Evolutionary conservation across 2,888 invertebrate species (phyloP), one percentile per base, ranked within the genome.

Genomic region (Dryobota labecula): DNA sequence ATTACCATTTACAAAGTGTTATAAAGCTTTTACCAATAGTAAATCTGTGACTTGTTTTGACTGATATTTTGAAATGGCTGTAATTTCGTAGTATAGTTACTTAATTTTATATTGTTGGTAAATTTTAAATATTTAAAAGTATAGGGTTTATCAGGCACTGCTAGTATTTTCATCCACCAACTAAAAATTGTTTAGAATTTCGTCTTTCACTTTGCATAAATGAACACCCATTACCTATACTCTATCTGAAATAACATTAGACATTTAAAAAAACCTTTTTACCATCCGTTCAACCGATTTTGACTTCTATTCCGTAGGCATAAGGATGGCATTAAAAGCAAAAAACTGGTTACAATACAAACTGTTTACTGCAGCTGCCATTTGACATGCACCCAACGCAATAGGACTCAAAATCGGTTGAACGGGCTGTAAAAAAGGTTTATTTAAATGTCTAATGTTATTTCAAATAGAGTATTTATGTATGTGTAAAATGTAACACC

Each of bases 21-120:
- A 30, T 47, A 68, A 43, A 56, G 18, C 27, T 43, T 24, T 38
- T 47, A 41, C n/a, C n/a, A n/a, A n/a, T 15, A 67, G 30, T 30
- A 66, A 66, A 53, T 20, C 30, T 60, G 60, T 36, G 54, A 49
- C 51, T 70, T 70, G 27, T 70, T 75, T 75, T 60, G 58, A 77
- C 63, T 76, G 69, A 74, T 47, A 60, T 76, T 75, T 57, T 57
- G 24, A 69, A 69, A 70, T 74, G 36, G 41, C 61, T 76, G 56
- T 70, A 69, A 69, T 68, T 60, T 36, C n/a, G 18, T 30, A 13
- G 6, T 13, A 47, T 15, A 41, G 13, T 33, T n/a, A 30, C 24
- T 43, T 58, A n/a, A 41, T 60, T 68, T 60, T 49, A 36, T 43
- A 54, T 43, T 51, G n/a, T 20, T 54, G 24, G 9, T 30, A 38